phyloP scores from a whole-genome alignment of 2,797 vertebrate species.

The Glyptemys insculpta region DNA sequence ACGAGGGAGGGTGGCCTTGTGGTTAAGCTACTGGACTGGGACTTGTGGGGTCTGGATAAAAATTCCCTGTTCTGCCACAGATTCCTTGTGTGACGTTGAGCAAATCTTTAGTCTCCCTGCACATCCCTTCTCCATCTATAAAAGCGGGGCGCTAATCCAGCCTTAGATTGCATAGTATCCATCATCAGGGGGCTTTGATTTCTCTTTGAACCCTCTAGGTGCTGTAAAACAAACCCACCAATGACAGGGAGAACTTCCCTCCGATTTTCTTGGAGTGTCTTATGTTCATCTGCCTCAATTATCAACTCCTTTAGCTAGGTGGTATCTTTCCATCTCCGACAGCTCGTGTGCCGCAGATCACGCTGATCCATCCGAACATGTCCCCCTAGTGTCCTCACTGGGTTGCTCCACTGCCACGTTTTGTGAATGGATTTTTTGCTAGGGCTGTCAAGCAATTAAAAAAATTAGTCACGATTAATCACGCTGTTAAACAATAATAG shows the following conservation, averaged over 20 bases:
- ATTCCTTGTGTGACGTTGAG: not conserved
- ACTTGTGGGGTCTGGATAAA: not conserved
- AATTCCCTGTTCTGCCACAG: not conserved
- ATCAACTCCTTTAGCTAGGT: not conserved
- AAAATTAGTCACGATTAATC: too few relatives aligned
- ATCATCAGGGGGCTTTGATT: not conserved
- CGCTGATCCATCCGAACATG: not conserved
- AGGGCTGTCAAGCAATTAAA: too few relatives aligned
- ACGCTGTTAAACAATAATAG: too few relatives aligned
- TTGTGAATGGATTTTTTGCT: not conserved
- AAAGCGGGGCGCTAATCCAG: too few relatives aligned
- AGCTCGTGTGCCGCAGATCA: not conserved
- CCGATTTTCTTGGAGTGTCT: not conserved
- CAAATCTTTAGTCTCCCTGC: not conserved
- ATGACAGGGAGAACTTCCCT: not conserved
- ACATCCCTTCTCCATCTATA: not conserved
- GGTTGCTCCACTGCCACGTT: not conserved
- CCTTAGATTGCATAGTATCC: not conserved
- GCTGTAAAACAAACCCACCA: not conserved
- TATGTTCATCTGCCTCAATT: not conserved
- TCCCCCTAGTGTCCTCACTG: not conserved
- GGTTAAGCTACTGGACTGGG: not conserved
- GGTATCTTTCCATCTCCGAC: not conserved
- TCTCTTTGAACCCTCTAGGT: not conserved
- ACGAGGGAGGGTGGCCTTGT: not conserved